phyloP scores from a whole-genome alignment of 2,888 invertebrate species.

The Pantelozetes paolii region DNA sequence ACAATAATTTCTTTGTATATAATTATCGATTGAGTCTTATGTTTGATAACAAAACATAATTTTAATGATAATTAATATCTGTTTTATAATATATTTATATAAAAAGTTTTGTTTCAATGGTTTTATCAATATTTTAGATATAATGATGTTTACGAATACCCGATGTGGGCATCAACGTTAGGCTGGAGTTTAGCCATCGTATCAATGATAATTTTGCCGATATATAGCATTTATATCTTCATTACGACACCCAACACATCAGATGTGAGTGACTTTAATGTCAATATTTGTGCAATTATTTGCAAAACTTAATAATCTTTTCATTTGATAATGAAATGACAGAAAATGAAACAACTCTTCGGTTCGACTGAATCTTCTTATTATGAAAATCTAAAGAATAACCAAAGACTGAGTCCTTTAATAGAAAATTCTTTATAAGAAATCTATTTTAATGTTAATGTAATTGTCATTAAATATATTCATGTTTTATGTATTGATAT shows the following conservation, averaged over 20 bases:
- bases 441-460: neutral
- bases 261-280: slow-evolving; percentile 30
- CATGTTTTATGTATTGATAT: no score
- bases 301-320: neutral
- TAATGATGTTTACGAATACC: slow-evolving; percentile 55
- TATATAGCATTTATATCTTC: slow-evolving; percentile 50
- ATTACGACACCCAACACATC: slow-evolving; percentile 46
- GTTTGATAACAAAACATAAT: no score
- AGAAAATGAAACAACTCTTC: slow-evolving; percentile 19
- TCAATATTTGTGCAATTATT: neutral
- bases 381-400: neutral
- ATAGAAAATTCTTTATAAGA: slow-evolving; percentile 13
- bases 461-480: neutral
- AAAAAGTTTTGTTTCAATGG: no score
- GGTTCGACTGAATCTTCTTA: slow-evolving; percentile 2
- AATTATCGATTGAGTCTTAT: no score
- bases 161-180: slow-evolving; percentile 53
- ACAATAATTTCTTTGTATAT: no score
- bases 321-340: no score
- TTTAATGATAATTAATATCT: no score
- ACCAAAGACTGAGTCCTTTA: neutral
- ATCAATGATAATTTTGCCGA: slow-evolving; percentile 53
- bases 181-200: slow-evolving; percentile 52
- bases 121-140: slow-evolving; percentile 47
- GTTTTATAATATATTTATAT: no score